Base-by-base conservation (phyloP, 2,888 invertebrate genomes). In the Dicycla oo region DNA sequence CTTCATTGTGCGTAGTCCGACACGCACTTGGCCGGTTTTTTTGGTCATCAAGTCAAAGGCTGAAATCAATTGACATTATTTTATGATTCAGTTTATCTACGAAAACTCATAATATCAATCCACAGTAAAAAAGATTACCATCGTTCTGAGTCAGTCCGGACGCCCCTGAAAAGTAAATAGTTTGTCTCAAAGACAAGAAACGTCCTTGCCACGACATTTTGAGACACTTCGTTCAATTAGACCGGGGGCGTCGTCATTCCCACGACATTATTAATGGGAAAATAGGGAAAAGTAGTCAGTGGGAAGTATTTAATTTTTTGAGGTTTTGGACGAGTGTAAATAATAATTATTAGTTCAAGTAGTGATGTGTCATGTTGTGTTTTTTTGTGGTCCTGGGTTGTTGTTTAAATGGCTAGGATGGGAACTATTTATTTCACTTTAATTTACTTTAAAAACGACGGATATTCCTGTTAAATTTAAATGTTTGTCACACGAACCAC, bases 161-260 rank as follows among this genome's bases (percentile, higher is more conserved):
- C 65, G 78, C n/a, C 80, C 82, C 80, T 82, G 47, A 0, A 26
- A 69, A 67, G 56, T 38, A 66, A 74, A 71, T 58, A 79, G 56
- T 70, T 78, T 51, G 54, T 68, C 20, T 47, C 43, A 47, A 69
- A 53, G 58, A 47, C 67, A 67, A 64, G 63, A 58, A 43, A 30
- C 65, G 68, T 70, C 80, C 70, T 82, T 74, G 80, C 3, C 58
- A 4, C 64, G 69, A 68, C 73, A 75, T 75, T 85, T 83, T 69
- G 73, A 73, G 87, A 88, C 85, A 87, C 79, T 82, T 80, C 75
- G 85, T 83, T 80, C 88, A 89, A 88, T 89, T 88, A 90, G 75
- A 67, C 69, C 71, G 68, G 45, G 68, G 45, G 75, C 83, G 80
- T 75, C 76, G 67, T 68, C 65, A 67, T 89, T 90, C 89, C 77